Evolutionary conservation across 2,888 invertebrate species (phyloP).

Genomic region (Halictus quadricinctus): DNA sequence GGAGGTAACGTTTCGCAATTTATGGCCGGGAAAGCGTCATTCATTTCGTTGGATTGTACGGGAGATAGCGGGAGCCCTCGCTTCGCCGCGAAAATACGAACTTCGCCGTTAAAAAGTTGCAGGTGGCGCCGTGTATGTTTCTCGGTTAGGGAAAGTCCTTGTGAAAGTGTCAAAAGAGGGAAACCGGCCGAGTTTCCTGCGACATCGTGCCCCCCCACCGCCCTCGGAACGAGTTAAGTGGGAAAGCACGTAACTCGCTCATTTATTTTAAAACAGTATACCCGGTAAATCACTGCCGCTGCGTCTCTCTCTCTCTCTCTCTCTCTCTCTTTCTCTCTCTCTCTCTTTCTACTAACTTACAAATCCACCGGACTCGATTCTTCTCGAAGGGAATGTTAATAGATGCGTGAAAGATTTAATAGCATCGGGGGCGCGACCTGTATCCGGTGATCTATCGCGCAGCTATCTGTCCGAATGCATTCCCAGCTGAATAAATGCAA

Average conservation of each 20-base stretch:
- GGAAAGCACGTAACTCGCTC: slow-evolving; percentile 13
- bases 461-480: background rate
- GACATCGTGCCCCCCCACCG: background rate
- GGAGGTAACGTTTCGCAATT: slow-evolving; percentile 5
- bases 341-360: background rate
- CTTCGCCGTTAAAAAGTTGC: slow-evolving; percentile 3
- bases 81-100: background rate
- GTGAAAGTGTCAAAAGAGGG: slow-evolving; percentile 10
- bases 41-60: slow-evolving; percentile 23
- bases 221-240: slow-evolving; percentile 8
- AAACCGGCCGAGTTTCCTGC: slow-evolving; percentile 9
- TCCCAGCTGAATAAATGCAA: slow-evolving; percentile 7
- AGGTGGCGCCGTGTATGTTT: background rate
- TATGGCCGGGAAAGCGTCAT: slow-evolving; percentile 1
- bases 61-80: background rate
- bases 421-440: slow-evolving; percentile 4
- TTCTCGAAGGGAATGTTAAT: slow-evolving; percentile 18
- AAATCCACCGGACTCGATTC: slow-evolving; percentile 20
- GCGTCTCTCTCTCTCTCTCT: background rate
- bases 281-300: slow-evolving; percentile 16
- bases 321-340: too few species aligned
- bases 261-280: slow-evolving; percentile 24
- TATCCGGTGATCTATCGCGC: slow-evolving; percentile 15
- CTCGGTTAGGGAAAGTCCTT: background rate
- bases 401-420: slow-evolving; percentile 25